These are phyloP conservation scores for Anoplopoma fimbria DNA, from an alignment of 2,113 vertebrate species.

Conservation along the genomic window DNA sequence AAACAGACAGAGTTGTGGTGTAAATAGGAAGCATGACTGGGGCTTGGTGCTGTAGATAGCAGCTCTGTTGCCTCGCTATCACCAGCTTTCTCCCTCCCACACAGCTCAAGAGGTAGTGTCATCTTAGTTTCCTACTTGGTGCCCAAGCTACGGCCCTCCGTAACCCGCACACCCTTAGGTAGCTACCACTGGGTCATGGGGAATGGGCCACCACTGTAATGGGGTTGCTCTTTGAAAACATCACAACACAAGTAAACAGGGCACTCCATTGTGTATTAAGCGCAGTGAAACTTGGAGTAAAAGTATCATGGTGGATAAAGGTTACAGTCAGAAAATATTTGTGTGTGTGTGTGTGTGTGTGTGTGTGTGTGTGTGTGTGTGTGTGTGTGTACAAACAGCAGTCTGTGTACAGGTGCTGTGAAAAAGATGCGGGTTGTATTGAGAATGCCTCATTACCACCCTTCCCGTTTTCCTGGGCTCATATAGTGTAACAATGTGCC, in stretches of 20 bases:
- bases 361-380: constrained; percentile 47
- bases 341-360: constrained; percentile 43
- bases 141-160: constrained; percentile 51
- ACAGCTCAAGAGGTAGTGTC: constrained; percentile 72
- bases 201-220: constrained; percentile 71
- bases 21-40: constrained; percentile 71
- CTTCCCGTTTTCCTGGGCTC: constrained; percentile 61
- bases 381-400: constrained; percentile 52
- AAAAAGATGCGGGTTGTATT: constrained; percentile 38
- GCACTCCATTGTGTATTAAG: constrained; percentile 70
- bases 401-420: constrained; percentile 42
- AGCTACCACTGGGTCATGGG: constrained; percentile 63
- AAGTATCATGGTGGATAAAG: constrained; percentile 70
- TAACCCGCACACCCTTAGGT: constrained; percentile 59
- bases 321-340: constrained; percentile 58
- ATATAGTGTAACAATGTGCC: constrained; percentile 74
- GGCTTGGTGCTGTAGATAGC: constrained; percentile 60
- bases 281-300: constrained; percentile 75
- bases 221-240: constrained; percentile 81
- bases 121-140: constrained; percentile 65
- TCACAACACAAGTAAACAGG: constrained; percentile 75
- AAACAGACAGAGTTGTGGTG: constrained; percentile 70
- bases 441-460: constrained; percentile 72
- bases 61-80: constrained; percentile 50
- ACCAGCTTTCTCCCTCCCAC: constrained; percentile 66